Evolutionary conservation across 2,113 vertebrate genomes (phyloP).

Genomic region (Hippopotamus amphibius): DNA sequence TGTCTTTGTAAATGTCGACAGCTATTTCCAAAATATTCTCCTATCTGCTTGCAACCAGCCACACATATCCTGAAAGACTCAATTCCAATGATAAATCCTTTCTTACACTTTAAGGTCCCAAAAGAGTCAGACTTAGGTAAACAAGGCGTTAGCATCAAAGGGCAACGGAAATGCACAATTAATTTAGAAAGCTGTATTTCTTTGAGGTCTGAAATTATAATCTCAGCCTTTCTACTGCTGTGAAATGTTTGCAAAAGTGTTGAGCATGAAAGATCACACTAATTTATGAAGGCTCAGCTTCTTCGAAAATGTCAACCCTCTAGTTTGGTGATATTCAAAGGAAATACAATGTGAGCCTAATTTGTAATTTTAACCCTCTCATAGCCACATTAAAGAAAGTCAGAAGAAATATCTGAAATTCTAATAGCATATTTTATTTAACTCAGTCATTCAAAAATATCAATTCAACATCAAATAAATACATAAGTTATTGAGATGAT

Average conservation of each 20-base stretch:
- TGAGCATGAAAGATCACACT: background rate
- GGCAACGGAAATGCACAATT: background rate
- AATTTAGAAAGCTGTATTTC: background rate
- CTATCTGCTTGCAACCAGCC: background rate
- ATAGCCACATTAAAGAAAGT: background rate
- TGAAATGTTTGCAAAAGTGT: background rate
- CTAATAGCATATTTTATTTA: background rate
- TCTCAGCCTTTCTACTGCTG: background rate
- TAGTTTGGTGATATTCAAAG: background rate
- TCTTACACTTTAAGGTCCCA: background rate
- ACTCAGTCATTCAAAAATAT: background rate
- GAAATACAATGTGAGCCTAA: background rate
- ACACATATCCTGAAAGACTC: background rate
- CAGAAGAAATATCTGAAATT: constrained; percentile 1
- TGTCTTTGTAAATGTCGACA: background rate
- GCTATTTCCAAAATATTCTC: background rate
- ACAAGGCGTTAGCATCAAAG: background rate
- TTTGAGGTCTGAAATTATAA: background rate
- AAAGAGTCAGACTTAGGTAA: background rate
- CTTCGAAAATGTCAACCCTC: background rate
- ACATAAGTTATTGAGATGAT: background rate
- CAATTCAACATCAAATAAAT: background rate
- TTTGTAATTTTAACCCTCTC: background rate
- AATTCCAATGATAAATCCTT: background rate
- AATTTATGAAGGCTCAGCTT: background rate